phyloP scores from a whole-genome alignment of 2,797 vertebrate genomes.

The Anisognathus igniventris region DNA sequence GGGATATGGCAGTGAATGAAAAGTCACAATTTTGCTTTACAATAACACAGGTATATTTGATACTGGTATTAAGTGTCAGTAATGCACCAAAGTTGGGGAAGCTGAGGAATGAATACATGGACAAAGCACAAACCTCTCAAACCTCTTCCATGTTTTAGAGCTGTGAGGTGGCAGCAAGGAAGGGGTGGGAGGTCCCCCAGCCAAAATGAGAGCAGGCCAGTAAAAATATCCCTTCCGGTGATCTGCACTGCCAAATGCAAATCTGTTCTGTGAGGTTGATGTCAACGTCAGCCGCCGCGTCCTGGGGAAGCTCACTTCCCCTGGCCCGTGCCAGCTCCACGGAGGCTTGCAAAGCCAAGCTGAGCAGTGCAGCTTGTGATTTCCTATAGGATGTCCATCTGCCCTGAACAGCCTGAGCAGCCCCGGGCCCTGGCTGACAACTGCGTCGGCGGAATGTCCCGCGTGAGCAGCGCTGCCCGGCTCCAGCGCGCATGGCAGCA shows the following conservation, averaged over 20 bases:
- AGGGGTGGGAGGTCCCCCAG: rapidly evolving
- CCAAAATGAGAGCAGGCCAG: neutral
- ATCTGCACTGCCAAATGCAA: neutral
- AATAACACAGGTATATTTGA: neutral
- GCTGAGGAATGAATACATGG: neutral
- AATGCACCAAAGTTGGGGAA: neutral
- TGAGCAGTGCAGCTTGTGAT: constrained; percentile 10
- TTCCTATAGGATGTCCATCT: constrained; percentile 60
- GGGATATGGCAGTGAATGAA: neutral
- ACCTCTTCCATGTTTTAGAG: rapidly evolving
- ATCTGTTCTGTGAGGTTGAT: neutral
- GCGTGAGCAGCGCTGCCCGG: neutral
- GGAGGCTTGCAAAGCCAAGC: constrained; percentile 1
- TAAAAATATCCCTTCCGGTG: neutral
- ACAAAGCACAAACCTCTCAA: neutral
- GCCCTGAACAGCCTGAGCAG: constrained; percentile 47
- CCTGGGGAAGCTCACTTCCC: constrained; percentile 18
- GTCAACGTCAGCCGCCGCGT: neutral
- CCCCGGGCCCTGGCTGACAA: neutral
- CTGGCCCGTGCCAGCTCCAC: neutral
- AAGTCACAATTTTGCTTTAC: neutral
- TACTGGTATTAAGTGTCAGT: neutral
- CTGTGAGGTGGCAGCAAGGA: neutral
- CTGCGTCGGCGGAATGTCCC: neutral
- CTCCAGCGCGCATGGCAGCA: neutral